Percentiles rank a stretch among this genome's conserved stretches.
phyloP scores from a whole-genome alignment of 2,888 invertebrate genomes.

The Cartodere bifasciata region DNA sequence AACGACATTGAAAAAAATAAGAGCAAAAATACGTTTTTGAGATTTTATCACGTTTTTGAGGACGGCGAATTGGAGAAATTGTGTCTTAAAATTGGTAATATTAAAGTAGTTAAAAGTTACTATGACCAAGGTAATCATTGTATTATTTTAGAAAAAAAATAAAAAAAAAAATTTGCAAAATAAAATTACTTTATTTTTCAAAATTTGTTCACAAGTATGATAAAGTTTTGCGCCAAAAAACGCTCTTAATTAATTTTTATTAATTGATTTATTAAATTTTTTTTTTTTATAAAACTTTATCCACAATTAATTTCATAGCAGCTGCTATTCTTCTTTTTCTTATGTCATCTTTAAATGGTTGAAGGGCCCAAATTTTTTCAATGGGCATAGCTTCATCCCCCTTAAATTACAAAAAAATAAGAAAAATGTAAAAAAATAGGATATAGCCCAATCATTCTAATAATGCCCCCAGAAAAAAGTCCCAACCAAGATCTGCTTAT shows the following conservation, averaged over 20 bases:
- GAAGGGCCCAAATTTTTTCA: slow-evolving; percentile 50
- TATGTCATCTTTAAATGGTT: slow-evolving; percentile 44
- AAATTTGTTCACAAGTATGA: no score
- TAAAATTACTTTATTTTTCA: no score
- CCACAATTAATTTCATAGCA: slow-evolving; percentile 50
- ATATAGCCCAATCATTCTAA: no score
- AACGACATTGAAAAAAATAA: slow-evolving; percentile 30
- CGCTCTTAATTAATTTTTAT: no score
- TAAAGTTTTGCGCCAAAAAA: no score
- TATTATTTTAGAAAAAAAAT: slow-evolving; percentile 61
- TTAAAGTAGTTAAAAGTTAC: slow-evolving; percentile 54
- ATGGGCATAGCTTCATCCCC: slow-evolving; percentile 44
- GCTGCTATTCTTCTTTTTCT: slow-evolving; percentile 50
- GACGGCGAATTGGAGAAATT: slow-evolving; percentile 65
- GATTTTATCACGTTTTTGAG: slow-evolving; percentile 91
- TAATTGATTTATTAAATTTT: no score
- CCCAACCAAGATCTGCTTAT: no score
- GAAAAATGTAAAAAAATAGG: no score
- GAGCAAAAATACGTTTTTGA: slow-evolving; percentile 47
- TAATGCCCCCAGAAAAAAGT: no score
- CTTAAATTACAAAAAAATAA: no score
- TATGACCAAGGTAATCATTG: slow-evolving; percentile 98
- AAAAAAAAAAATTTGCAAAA: slow-evolving; percentile 12
- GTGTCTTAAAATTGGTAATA: slow-evolving; percentile 40
- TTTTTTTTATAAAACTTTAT: no score